Percentiles rank a stretch among this genome's conserved stretches.
These are phyloP conservation scores for Brenthis daphne DNA, from an alignment of 2,888 invertebrate genomes.

Conservation along the genomic window DNA sequence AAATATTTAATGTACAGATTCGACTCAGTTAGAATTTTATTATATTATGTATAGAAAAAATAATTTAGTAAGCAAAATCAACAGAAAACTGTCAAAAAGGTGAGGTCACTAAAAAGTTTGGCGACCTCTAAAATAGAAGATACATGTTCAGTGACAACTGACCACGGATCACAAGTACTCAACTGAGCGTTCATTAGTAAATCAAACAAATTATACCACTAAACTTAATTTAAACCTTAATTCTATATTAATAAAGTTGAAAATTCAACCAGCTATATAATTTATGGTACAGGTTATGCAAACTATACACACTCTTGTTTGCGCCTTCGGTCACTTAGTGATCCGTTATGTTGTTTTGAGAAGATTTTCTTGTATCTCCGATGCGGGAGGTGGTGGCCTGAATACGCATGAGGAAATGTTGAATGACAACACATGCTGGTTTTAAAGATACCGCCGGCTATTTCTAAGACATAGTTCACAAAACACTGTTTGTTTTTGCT, in stretches of 20 bases:
- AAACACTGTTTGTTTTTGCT: not conserved
- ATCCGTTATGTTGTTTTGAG: slow-evolving; percentile 48
- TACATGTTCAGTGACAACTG: slow-evolving; percentile 46
- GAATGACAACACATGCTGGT: slow-evolving; percentile 4
- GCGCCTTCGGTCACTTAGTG: slow-evolving; percentile 48
- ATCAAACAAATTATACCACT: slow-evolving; percentile 47
- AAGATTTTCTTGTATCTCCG: slow-evolving; percentile 34
- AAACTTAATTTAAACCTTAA: slow-evolving; percentile 31
- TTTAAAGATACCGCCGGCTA: slow-evolving; percentile 16
- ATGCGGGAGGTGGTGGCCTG: slow-evolving; percentile 36
- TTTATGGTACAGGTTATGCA: slow-evolving; percentile 32
- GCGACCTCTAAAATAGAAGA: slow-evolving; percentile 38
- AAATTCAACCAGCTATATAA: not conserved
- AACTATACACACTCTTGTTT: slow-evolving; percentile 45
- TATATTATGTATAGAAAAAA: too few species aligned
- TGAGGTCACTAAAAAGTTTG: slow-evolving; percentile 3
- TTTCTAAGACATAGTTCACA: not conserved
- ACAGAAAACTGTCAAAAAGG: not conserved
- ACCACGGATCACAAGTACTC: slow-evolving; percentile 48
- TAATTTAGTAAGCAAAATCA: too few species aligned
- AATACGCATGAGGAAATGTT: slow-evolving; percentile 23
- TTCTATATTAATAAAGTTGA: slow-evolving; percentile 2
- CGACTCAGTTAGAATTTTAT: too few species aligned
- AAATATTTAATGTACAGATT: too few species aligned
- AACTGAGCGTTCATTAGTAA: slow-evolving; percentile 53